Base-by-base conservation (phyloP, 2,797 vertebrate genomes). In the Crenuchus spilurus region DNA sequence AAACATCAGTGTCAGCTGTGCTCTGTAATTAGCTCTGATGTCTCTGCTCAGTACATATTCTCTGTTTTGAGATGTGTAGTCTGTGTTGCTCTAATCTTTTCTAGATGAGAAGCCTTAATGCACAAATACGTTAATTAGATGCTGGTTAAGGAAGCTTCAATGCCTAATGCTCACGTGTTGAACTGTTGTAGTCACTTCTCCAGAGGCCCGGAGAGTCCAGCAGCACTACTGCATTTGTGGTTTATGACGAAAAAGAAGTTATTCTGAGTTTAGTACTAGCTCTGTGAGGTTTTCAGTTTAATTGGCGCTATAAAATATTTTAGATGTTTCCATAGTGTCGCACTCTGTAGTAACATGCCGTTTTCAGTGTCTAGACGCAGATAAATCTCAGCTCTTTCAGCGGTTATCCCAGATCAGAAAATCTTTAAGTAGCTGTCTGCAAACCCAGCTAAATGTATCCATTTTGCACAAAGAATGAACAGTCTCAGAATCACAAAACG, bases 241-340 rank as follows among this genome's bases (percentile, higher is more conserved):
- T 33, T 74, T 49, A 69, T 51, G 61, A 62, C 24, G 51, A 49
- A 49, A 54, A 60, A 52, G 13, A 51, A 48, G 66, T 42, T 33
- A 66, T 46, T 57, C 49, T 74, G 62, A 79, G 79, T 84, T 82
- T 70, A 86, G 78, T 62, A 58, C 69, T 79, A 77, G 13, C 60
- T 83, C 68, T 84, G 83, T 81, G 83, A 75, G 64, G 78, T 20
- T 35, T 74, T 68, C 41, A 82, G 80, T 86, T 87, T 68, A 87
- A 84, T 79, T 76, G 76, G 42, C 66, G 79, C 86, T 77, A 76
- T 88, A 86, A 91, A 89, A 85, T 68, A 79, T 54, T 71, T 78
- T 79, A 51, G 77, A 88, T 87, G 82, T 72, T 84, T 89, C 87
- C 87, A 66, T 77, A 83, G 88, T 87, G 85, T 87, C 88, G 83